A percentile compares a stretch with the other conserved stretches of the same genome.
Conservation (phyloP, 2,888 invertebrate genomes). For the Ophioninae sp. region DNA sequence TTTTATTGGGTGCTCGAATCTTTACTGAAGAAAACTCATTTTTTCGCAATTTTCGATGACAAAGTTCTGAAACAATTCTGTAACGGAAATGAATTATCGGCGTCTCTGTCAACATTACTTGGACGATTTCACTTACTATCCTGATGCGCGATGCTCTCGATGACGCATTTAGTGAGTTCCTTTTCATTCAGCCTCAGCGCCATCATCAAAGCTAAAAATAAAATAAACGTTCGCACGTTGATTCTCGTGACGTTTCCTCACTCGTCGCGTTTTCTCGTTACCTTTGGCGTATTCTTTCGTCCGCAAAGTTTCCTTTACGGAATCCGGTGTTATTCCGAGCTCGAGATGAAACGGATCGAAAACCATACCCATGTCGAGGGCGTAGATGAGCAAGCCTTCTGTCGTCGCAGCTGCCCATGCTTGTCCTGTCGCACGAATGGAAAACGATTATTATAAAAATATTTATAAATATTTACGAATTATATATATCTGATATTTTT, state of each 20-base stretch:
- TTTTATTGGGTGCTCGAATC: too few species aligned
- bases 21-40: too few species aligned
- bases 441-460: background rate
- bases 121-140: constrained; percentile 85
- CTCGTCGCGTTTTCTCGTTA: constrained; percentile 66
- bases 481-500: background rate
- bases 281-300: constrained; percentile 85
- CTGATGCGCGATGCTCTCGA: constrained; percentile 90
- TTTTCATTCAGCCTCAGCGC: constrained; percentile 93
- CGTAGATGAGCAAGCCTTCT: constrained; percentile 96
- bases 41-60: too few species aligned
- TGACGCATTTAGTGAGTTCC: constrained; percentile 87
- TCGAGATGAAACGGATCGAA: constrained; percentile 98
- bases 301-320: constrained; percentile 84
- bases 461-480: too few species aligned
- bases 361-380: constrained; percentile 88
- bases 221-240: constrained; percentile 27
- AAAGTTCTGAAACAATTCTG: background rate
- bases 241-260: background rate
- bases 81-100: constrained; percentile 15
- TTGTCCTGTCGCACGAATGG: constrained; percentile 83
- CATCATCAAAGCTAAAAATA: constrained; percentile 88
- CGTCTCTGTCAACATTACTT: constrained; percentile 9
- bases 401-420: constrained; percentile 97
- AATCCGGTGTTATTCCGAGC: constrained; percentile 89